Conservation (phyloP, 2,113 vertebrate species). For the Redunca redunca region DNA sequence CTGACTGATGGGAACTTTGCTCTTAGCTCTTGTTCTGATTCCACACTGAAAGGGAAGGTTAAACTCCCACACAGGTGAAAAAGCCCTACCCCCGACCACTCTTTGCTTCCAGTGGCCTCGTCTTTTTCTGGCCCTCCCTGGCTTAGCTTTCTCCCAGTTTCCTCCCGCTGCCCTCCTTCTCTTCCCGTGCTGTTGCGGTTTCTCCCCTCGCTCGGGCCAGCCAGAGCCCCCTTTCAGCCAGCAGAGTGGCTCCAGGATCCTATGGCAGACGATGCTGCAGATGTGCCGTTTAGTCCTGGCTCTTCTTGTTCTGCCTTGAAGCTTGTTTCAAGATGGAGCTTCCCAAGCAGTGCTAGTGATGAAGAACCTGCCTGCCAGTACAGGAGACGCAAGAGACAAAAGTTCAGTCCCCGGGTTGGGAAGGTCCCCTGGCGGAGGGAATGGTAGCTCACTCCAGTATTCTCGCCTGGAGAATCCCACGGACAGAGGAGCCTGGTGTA, state of each 20-base stretch:
- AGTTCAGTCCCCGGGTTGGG: neutral
- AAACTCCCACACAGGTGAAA: neutral
- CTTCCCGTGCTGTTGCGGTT: neutral
- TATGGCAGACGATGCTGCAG: rapidly evolving
- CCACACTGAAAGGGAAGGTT: neutral
- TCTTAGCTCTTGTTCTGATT: neutral
- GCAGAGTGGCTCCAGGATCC: neutral
- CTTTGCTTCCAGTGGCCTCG: neutral
- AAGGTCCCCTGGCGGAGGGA: neutral
- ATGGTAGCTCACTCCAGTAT: neutral
- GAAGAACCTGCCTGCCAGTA: neutral
- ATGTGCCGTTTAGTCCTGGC: neutral
- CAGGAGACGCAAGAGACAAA: neutral
- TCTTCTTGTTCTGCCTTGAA: neutral
- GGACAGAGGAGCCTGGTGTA: neutral
- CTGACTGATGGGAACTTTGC: neutral
- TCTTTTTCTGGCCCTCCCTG: neutral
- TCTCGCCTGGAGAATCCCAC: neutral
- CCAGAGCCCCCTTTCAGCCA: neutral
- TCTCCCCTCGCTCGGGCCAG: neutral
- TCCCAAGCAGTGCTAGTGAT: neutral
- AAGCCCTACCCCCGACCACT: neutral
- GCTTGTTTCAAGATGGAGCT: neutral
- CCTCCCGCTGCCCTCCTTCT: neutral
- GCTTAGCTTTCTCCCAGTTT: neutral